A percentile compares a stretch with the other conserved stretches of the same genome.
These are phyloP conservation scores for Eidolon dupreanum DNA, from an alignment of 2,797 vertebrate species.

Conservation along the genomic window DNA sequence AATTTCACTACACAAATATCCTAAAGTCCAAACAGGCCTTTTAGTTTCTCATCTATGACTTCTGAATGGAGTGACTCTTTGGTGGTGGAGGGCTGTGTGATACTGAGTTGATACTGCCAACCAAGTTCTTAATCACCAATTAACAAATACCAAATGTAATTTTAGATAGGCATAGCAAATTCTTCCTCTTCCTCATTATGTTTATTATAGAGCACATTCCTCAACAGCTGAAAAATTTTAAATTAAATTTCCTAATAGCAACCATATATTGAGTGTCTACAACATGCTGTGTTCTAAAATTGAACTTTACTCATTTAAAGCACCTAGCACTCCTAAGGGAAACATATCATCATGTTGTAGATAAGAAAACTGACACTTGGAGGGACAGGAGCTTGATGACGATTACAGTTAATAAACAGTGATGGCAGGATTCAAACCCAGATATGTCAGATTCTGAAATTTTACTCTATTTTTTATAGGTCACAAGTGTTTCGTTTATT, in stretches of 20 bases:
- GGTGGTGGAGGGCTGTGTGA: background rate
- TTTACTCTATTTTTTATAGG: background rate
- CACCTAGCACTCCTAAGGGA: background rate
- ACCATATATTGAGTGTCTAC: background rate
- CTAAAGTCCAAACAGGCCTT: background rate
- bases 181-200: background rate
- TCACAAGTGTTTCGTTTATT: background rate
- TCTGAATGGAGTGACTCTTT: background rate
- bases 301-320: background rate
- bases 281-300: background rate
- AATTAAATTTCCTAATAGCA: slow-evolving; percentile 32
- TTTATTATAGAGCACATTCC: background rate
- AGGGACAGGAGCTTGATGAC: background rate
- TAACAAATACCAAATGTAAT: background rate
- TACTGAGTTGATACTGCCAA: background rate
- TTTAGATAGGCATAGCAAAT: background rate
- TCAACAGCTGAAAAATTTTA: background rate
- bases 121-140: background rate
- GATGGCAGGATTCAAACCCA: background rate
- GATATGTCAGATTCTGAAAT: background rate
- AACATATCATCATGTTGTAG: background rate
- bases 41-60: background rate
- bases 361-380: background rate
- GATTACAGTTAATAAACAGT: background rate
- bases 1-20: slow-evolving; percentile 1